Evolutionary conservation across 92 coral and sea anemone species (phyloP), one percentile per base, ranked within the genome.

Genomic region (Porites lobata): DNA sequence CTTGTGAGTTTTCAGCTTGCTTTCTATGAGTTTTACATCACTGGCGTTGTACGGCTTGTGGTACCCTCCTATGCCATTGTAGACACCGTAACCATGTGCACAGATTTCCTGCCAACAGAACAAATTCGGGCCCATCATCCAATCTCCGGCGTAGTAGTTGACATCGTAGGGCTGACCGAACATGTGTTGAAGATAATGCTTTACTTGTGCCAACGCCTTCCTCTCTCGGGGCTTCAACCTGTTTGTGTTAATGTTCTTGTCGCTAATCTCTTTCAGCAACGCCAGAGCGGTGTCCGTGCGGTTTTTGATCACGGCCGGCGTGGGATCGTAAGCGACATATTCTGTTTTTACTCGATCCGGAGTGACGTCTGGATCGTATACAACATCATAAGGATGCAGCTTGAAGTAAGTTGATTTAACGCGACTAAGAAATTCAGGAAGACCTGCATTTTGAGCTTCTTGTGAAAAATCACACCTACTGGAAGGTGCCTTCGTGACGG

Each of bases 41-140:
- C 2, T 0, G 61, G 56, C 82, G 14, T 43, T 79, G 73, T 63
- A 79, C 15, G 99, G 99, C 78, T 88, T 89, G 85, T 81, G 89
- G 32, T 76, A 29, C n/a, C 65, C 52, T 15, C 64, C 79, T 72
- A 92, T 68, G 1, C 91, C 87, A 59, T 91, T 76, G 80, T 66
- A 64, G 9, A 94, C 78, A 9, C 61, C 87, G 8, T 75, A 71
- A 2, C 90, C 92, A 1, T 90, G 77, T n/a, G 77, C 59, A 69
- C 99, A 96, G 13, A 96, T 86, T 6, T 80, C 87, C 18, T 96
- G 86, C 90, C 91, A 91, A 75, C 99, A 96, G 82, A 96, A 96
- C 73, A 78, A 68, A 92, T 94, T 90, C 15, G 99, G 99, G 4
- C 98, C 98, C 90, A 95, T 64, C 96, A 95, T 89, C 96, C 96